Evolutionary conservation across 1,140 invertebrate genomes (phyloP).

Genomic region (Leptinotarsa defecta): DNA sequence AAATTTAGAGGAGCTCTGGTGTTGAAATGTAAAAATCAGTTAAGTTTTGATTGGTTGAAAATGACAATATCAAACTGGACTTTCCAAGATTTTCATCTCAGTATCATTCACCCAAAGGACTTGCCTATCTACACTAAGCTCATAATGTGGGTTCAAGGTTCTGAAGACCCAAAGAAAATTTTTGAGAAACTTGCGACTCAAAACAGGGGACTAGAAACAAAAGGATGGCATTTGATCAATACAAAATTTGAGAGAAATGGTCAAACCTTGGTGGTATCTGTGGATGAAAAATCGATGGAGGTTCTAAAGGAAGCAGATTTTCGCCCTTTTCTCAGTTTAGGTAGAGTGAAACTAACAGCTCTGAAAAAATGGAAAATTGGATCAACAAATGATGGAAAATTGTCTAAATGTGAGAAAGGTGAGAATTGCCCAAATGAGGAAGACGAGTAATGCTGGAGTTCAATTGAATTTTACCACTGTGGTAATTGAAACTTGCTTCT

Average conservation of each 20-base stretch:
- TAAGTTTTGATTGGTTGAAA: slow-evolving; percentile 10
- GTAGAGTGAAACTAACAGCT: background rate
- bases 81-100: too few relatives aligned
- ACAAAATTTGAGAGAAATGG: background rate
- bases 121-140: slow-evolving; percentile 9
- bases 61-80: background rate
- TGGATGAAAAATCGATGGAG: background rate
- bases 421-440: too few relatives aligned
- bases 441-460: too few relatives aligned
- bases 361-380: too few relatives aligned
- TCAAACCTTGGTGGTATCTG: background rate
- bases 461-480: too few relatives aligned
- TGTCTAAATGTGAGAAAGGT: too few relatives aligned
- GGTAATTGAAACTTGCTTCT: too few relatives aligned
- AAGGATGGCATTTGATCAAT: slow-evolving; percentile 2
- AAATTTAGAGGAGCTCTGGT: background rate
- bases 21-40: slow-evolving; percentile 4
- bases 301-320: background rate
- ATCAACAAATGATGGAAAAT: too few relatives aligned
- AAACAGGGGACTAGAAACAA: background rate
- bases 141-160: background rate
- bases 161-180: background rate
- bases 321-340: slow-evolving; percentile 9
- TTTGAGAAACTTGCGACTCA: slow-evolving; percentile 5
- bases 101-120: too few relatives aligned